Evolutionary conservation across 2,113 vertebrate species (phyloP).

Genomic region (Pao palembangensis): DNA sequence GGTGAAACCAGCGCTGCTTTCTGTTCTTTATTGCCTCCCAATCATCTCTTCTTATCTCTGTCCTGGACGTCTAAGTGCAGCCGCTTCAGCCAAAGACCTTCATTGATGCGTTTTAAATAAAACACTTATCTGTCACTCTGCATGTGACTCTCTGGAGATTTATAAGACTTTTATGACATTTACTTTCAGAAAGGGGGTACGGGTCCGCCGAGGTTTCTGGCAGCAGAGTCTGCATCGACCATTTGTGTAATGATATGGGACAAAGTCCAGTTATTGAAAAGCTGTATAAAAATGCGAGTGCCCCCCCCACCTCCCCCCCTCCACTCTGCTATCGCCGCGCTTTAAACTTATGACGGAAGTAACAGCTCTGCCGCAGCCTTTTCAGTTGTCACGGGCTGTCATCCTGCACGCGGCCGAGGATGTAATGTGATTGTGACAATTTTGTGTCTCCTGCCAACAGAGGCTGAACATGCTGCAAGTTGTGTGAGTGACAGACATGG

Average conservation of each 20-base stretch:
- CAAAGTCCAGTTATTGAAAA: constrained; percentile 68
- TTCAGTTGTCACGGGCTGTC: constrained; percentile 57
- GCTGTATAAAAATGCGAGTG: constrained; percentile 48
- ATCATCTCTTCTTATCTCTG: constrained; percentile 36
- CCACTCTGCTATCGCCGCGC: constrained; percentile 16
- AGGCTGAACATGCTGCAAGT: constrained; percentile 63
- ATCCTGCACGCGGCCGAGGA: constrained; percentile 38
- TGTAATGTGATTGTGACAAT: constrained; percentile 60
- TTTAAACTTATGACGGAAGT: constrained; percentile 58
- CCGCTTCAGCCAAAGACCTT: constrained; percentile 35
- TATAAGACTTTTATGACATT: constrained; percentile 65
- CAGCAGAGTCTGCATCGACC: constrained; percentile 41
- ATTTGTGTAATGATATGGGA: constrained; percentile 72
- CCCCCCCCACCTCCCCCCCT: too few relatives aligned
- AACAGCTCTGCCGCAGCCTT: constrained; percentile 36
- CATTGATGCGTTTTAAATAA: constrained; percentile 61
- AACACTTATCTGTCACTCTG: constrained; percentile 55
- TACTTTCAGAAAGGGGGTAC: constrained; percentile 47
- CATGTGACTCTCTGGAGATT: constrained; percentile 56
- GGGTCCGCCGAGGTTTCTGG: constrained; percentile 43
- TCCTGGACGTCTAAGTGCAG: constrained; percentile 49
- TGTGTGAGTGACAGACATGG: constrained; percentile 70
- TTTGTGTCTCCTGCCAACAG: constrained; percentile 56
- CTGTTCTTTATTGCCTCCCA: constrained; percentile 6
- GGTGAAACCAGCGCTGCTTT: constrained; percentile 1